These are phyloP conservation scores for Poecile atricapillus DNA, from an alignment of 2,113 vertebrate species.

Conservation along the genomic window DNA sequence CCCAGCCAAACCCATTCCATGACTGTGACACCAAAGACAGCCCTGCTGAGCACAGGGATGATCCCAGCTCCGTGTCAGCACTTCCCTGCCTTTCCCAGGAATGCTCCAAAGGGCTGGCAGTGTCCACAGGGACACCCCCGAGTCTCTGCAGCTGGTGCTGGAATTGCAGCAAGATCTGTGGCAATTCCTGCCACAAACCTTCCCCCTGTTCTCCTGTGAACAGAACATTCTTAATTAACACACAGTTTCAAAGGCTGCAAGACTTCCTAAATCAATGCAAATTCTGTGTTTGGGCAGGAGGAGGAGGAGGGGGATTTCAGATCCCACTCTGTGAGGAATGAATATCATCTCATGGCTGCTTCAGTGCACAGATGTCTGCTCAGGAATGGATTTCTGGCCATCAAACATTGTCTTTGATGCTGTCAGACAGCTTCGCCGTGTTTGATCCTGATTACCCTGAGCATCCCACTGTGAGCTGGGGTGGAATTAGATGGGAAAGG, in stretches of 20 bases:
- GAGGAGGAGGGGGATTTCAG: not conserved
- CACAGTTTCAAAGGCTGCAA: not conserved
- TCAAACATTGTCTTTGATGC: slow-evolving; percentile 42
- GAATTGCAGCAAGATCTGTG: not conserved
- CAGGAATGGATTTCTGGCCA: slow-evolving; percentile 30
- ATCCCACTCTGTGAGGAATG: not conserved
- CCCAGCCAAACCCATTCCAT: not conserved
- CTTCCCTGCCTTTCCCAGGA: not conserved
- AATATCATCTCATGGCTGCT: not conserved
- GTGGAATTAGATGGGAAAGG: not conserved
- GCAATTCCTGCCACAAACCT: not conserved
- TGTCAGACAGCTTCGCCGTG: slow-evolving; percentile 8
- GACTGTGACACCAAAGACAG: not conserved
- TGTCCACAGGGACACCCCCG: not conserved
- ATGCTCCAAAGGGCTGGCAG: not conserved
- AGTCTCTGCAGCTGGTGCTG: not conserved
- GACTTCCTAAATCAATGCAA: not conserved
- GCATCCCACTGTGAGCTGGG: not conserved
- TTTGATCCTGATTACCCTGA: slow-evolving; percentile 31
- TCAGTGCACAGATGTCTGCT: slow-evolving; percentile 26
- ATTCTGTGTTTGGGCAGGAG: not conserved
- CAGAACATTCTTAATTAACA: not conserved
- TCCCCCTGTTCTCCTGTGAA: not conserved
- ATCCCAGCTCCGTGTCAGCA: too few species aligned
- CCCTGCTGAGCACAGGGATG: not conserved